A percentile compares a stretch with the other conserved stretches of the same genome.
Evolutionary conservation across 2,888 invertebrate genomes (phyloP).

Genomic region (Conops quadrifasciatus): DNA sequence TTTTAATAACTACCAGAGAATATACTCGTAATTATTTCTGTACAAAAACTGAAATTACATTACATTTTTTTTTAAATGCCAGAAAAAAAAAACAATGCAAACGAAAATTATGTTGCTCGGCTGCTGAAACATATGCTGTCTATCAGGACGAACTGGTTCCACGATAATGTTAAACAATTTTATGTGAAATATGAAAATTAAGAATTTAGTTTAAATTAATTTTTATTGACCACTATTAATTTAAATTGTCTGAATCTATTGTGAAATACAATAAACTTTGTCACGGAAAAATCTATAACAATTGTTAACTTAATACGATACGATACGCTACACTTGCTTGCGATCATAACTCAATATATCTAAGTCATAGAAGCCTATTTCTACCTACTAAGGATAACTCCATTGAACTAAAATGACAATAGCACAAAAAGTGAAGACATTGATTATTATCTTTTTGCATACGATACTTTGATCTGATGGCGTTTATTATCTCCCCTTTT

Average conservation of each 20-base stretch:
- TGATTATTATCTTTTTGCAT: neutral
- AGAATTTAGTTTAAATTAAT: neutral
- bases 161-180: neutral
- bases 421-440: neutral
- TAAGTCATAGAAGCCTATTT: neutral
- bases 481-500: constrained; percentile 17
- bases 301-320: neutral
- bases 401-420: constrained; percentile 24
- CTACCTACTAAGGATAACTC: neutral
- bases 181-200: neutral
- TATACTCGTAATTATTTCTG: too few relatives aligned
- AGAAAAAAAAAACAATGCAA: constrained; percentile 29
- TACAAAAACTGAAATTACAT: neutral
- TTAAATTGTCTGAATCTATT: constrained; percentile 9
- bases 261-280: constrained; percentile 34
- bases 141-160: constrained; percentile 24
- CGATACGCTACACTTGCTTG: neutral
- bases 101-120: constrained; percentile 50
- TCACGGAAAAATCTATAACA: neutral
- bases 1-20: constrained; percentile 6
- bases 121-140: constrained; percentile 57
- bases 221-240: neutral
- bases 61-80: constrained; percentile 20
- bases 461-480: neutral
- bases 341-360: neutral